Evolutionary conservation across 2,113 vertebrate genomes (phyloP).

Genomic region (Sylvilagus bachmani): DNA sequence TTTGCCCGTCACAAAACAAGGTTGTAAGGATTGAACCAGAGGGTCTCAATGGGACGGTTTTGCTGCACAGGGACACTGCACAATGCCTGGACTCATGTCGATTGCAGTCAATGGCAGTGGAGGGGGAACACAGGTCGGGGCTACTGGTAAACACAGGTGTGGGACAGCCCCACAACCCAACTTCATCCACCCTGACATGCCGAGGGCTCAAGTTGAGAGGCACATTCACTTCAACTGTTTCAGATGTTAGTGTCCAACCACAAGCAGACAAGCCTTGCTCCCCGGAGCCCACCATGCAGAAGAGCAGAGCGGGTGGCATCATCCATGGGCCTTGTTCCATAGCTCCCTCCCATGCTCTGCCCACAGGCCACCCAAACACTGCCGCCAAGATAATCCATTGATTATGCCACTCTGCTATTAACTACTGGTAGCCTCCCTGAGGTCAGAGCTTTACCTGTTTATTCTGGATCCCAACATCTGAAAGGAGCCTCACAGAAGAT

Average conservation of each 20-base stretch:
- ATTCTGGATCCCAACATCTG: not conserved
- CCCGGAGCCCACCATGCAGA: not conserved
- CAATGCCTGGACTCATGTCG: not conserved
- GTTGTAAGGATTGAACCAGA: not conserved
- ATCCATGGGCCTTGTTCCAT: fast-evolving
- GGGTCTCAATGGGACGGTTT: not conserved
- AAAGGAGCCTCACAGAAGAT: not conserved
- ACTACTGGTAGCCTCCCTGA: fast-evolving
- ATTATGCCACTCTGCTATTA: fast-evolving
- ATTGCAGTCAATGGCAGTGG: too few relatives aligned
- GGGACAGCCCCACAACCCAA: not conserved
- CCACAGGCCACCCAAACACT: not conserved
- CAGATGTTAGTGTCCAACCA: not conserved
- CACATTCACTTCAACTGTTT: not conserved
- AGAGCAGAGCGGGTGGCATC: not conserved
- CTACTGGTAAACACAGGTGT: not conserved
- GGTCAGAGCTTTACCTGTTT: not conserved
- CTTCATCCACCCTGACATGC: fast-evolving
- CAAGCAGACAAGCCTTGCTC: not conserved
- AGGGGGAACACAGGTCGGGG: not conserved
- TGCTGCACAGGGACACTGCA: not conserved
- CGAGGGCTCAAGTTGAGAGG: not conserved
- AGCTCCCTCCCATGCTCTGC: fast-evolving
- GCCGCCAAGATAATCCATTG: not conserved
- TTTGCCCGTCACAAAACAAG: not conserved